Conservation (phyloP, 2,113 vertebrate genomes). For the Tragelaphus strepsiceros region DNA sequence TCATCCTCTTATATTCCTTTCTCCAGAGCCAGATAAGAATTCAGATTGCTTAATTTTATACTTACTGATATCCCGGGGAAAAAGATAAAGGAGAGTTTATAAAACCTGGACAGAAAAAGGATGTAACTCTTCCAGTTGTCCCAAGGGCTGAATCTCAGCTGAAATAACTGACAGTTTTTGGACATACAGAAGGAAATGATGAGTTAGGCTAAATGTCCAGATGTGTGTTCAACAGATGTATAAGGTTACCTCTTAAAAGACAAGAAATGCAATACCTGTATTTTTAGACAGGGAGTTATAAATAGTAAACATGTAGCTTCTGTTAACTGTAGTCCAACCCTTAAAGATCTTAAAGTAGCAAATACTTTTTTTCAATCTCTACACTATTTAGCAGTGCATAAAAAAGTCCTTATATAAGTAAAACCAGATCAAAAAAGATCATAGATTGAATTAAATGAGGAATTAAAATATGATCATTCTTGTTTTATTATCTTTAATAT, state of each 20-base stretch:
- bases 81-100: constrained; percentile 81
- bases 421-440: not conserved
- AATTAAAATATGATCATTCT: not conserved
- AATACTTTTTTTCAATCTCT: constrained; percentile 29
- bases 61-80: constrained; percentile 77
- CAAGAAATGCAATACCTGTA: constrained; percentile 77
- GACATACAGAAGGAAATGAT: constrained; percentile 87
- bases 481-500: not conserved
- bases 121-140: constrained; percentile 80
- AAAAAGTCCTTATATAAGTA: not conserved
- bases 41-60: constrained; percentile 80
- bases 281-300: constrained; percentile 79
- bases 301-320: constrained; percentile 77
- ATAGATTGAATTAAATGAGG: not conserved
- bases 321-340: constrained; percentile 26
- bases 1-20: not conserved
- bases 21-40: constrained; percentile 63
- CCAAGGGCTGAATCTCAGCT: constrained; percentile 79
- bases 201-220: constrained; percentile 88
- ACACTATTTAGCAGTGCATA: not conserved
- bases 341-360: constrained; percentile 25
- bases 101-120: constrained; percentile 80
- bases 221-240: constrained; percentile 86
- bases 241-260: constrained; percentile 81
- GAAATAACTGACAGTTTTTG: constrained; percentile 85